These are phyloP conservation scores for Sarcophaga subvicina DNA, from an alignment of 2,888 invertebrate species.

Conservation along the genomic window DNA sequence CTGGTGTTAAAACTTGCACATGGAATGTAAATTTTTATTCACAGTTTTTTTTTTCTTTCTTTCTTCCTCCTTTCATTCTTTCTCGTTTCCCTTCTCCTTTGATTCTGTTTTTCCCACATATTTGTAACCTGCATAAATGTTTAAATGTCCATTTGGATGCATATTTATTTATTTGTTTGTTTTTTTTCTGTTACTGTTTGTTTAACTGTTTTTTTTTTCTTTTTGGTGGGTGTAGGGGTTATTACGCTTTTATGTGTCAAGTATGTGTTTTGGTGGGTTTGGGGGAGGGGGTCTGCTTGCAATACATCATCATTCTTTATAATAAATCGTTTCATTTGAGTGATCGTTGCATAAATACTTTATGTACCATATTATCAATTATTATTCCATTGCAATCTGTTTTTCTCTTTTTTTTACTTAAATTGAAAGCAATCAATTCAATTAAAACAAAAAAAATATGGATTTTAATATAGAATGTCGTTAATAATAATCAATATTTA, in stretches of 20 bases:
- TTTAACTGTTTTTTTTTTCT: neutral
- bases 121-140: constrained; percentile 20
- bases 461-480: neutral
- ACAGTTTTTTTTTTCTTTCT: constrained; percentile 25
- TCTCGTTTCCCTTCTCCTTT: too few species aligned
- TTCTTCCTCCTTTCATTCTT: too few species aligned
- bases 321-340: constrained; percentile 54
- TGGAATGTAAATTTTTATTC: constrained; percentile 59
- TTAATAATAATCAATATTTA: too few species aligned
- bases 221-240: neutral
- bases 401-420: constrained; percentile 17
- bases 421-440: constrained; percentile 49
- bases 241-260: neutral
- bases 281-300: too few species aligned
- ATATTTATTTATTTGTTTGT: neutral
- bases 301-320: constrained; percentile 49
- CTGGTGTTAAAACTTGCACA: constrained; percentile 63
- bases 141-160: constrained; percentile 47
- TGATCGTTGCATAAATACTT: constrained; percentile 31
- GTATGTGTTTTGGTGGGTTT: too few species aligned
- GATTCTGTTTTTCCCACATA: too few species aligned
- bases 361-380: constrained; percentile 1
- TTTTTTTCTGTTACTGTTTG: neutral
- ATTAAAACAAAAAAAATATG: neutral
- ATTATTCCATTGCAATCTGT: neutral